A percentile compares a stretch with the other conserved stretches of the same genome.
Evolutionary conservation across 2,888 invertebrate species (phyloP).

Genomic region (Eupithecia tripunctaria): DNA sequence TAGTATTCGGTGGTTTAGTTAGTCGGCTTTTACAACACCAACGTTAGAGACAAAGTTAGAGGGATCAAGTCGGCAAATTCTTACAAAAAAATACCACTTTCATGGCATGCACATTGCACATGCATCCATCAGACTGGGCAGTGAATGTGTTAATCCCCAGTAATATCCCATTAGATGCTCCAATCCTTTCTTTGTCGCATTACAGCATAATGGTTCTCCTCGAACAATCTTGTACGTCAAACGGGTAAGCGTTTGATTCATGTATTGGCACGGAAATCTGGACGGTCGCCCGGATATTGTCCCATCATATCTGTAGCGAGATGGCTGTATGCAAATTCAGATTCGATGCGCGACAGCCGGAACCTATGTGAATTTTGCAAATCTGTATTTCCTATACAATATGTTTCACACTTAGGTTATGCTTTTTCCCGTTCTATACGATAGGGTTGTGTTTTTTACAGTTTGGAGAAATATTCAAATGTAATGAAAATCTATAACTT

Average conservation of each 20-base stretch:
- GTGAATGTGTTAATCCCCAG: neutral
- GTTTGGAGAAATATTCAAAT: neutral
- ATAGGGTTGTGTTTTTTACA: neutral
- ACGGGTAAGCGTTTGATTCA: slow-evolving; percentile 53
- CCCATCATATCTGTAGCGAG: slow-evolving; percentile 45
- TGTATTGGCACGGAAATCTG: slow-evolving; percentile 64
- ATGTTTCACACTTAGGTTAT: slow-evolving; percentile 6
- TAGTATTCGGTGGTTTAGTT: too few species aligned
- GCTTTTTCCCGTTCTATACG: neutral
- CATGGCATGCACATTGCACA: neutral
- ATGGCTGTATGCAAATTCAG: slow-evolving; percentile 35
- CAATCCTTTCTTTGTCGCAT: slow-evolving; percentile 12
- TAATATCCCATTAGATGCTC: neutral
- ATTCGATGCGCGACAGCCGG: slow-evolving; percentile 34
- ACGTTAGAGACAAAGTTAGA: neutral
- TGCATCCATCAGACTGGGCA: neutral
- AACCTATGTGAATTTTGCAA: slow-evolving; percentile 25
- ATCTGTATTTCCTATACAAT: slow-evolving; percentile 24
- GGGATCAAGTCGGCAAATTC: neutral
- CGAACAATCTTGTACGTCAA: slow-evolving; percentile 38
- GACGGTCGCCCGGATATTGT: slow-evolving; percentile 67
- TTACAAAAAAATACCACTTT: neutral
- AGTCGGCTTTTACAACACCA: too few species aligned
- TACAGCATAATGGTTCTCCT: slow-evolving; percentile 22
- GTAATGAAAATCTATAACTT: neutral